Conservation (phyloP, 2,113 vertebrate genomes). For the Perognathus longimembris region DNA sequence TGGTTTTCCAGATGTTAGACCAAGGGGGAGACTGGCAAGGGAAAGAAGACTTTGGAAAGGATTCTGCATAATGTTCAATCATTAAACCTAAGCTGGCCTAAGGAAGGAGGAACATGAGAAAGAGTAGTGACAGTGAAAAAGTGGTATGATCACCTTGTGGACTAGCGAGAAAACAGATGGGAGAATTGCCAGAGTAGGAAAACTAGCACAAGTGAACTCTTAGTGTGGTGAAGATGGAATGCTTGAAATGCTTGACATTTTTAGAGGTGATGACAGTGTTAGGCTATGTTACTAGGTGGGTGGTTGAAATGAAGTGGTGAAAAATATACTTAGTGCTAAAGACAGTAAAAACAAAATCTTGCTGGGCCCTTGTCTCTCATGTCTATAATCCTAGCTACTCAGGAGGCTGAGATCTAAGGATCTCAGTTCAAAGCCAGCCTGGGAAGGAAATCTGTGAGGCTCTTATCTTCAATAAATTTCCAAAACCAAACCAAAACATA, state of each 20-base stretch:
- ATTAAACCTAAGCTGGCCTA: neutral
- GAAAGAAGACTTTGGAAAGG: neutral
- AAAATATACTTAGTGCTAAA: neutral
- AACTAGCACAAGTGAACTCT: neutral
- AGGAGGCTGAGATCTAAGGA: too few relatives aligned
- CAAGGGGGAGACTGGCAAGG: neutral
- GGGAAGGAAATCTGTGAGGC: too few relatives aligned
- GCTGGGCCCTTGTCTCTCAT: too few relatives aligned
- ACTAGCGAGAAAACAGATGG: neutral
- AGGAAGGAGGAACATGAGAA: neutral
- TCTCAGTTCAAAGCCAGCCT: too few relatives aligned
- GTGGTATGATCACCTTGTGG: neutral
- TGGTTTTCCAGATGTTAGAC: neutral
- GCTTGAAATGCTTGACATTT: neutral
- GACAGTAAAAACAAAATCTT: neutral
- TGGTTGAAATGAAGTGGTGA: constrained; percentile 4
- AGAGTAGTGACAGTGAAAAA: neutral
- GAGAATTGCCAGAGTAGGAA: neutral
- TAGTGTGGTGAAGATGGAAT: neutral
- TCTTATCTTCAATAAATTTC: too few relatives aligned
- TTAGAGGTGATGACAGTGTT: neutral
- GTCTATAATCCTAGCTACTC: too few relatives aligned
- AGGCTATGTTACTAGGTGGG: neutral
- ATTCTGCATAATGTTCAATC: neutral
- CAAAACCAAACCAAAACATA: too few relatives aligned